Base-by-base conservation (phyloP, 2,113 vertebrate species). In the Symphodus melops region DNA sequence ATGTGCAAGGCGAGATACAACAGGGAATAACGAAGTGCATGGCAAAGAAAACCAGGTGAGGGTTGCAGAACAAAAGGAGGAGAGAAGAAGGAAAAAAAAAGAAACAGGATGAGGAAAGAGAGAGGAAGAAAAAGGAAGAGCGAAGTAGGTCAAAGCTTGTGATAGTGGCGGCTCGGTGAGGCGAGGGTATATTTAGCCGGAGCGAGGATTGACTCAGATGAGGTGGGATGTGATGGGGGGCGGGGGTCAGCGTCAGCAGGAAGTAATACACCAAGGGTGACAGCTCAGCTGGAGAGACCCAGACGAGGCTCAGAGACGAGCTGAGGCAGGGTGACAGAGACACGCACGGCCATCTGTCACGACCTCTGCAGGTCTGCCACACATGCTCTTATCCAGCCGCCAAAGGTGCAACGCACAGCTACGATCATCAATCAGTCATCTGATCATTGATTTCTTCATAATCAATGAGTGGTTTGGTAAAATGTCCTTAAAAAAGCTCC, bases 71-170 rank as follows among this genome's bases (percentile, higher is more conserved):
- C n/a, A 70, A 64, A 54, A 59, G 65, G 51, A 68, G 68, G 25
- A 25, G 21, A 66, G 51, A 23, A 3, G 9, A 12, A 36, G 5
- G 5, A 28, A 2, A 42, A 39, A 69, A 25, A 1, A 20, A 39
- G 54, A 63, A 49, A 56, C 17, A 77, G 51, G 33, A 37, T 33
- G 46, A 17, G 17, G 46, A 39, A 58, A 39, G 23, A 59, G 23
- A 59, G 44, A 56, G 25, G 41, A 7, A 4, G 44, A 28, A 33
- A 33, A 33, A 37, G 57, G 60, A 61, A 20, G 56, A 68, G 72
- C 7, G 36, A 86, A 89, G 86, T 88, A 87, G 88, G 88, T 88
- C 87, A 92, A 58, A 82, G 88, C 86, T 48, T 57, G 62, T 53
- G 81, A 83, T 67, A 36, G 70, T 60, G 79, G 60, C 14, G 62